Evolutionary conservation across 2,797 vertebrate genomes (phyloP).

Genomic region (Podarcis siculus): DNA sequence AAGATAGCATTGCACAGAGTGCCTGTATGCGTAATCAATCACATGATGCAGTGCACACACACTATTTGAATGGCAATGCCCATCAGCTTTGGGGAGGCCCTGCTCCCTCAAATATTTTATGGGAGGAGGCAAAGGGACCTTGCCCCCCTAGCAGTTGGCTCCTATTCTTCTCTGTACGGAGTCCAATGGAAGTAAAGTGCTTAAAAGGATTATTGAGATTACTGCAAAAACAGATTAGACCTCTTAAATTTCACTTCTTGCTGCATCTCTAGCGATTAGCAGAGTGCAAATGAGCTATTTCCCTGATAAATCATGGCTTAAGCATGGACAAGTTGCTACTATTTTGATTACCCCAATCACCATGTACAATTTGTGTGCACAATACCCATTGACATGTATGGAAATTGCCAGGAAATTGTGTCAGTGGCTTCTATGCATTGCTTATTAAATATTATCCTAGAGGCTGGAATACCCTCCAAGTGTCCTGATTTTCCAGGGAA

Average conservation of each 20-base stretch:
- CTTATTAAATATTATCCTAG: background rate
- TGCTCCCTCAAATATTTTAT: too few species aligned
- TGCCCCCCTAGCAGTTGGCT: too few species aligned
- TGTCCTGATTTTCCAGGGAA: too few species aligned
- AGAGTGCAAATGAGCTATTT: constrained; percentile 29
- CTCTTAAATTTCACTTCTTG: background rate
- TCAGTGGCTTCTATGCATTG: background rate
- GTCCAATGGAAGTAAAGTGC: constrained; percentile 43
- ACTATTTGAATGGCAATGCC: too few species aligned
- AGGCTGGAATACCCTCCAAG: background rate
- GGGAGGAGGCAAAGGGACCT: too few species aligned
- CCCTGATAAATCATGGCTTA: constrained; percentile 1
- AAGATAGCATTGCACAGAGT: too few species aligned
- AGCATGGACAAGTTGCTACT: background rate
- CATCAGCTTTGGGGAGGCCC: too few species aligned
- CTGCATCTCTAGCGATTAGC: constrained; percentile 32
- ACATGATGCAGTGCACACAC: too few species aligned
- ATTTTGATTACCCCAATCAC: background rate
- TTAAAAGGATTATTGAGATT: constrained; percentile 49
- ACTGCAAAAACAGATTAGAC: background rate
- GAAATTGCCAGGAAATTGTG: background rate
- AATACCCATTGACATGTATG: background rate
- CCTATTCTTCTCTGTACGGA: constrained; percentile 12
- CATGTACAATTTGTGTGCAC: background rate
- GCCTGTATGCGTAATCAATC: too few species aligned